phyloP scores from a whole-genome alignment of 1,140 invertebrate genomes.

The Zeugodacus cucurbitae region DNA sequence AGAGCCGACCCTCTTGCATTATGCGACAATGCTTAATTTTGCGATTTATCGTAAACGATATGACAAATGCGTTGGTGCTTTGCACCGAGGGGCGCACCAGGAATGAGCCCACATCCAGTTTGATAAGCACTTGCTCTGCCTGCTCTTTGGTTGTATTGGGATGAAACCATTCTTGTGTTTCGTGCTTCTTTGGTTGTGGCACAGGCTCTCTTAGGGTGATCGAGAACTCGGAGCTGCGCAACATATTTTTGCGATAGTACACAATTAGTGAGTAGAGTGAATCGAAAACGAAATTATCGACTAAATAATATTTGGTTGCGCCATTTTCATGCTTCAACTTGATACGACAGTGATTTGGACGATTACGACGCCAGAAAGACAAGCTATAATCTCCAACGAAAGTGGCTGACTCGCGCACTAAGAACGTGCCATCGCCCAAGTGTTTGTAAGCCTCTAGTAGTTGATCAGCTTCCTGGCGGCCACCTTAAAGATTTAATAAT shows the following conservation, averaged over 20 bases:
- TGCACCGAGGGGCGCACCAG: slow-evolving; percentile 89
- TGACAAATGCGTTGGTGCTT: slow-evolving; percentile 87
- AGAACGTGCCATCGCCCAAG: slow-evolving; percentile 94
- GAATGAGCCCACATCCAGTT: slow-evolving; percentile 90
- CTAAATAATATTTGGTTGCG: slow-evolving; percentile 90
- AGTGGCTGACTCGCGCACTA: slow-evolving; percentile 94
- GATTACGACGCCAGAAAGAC: slow-evolving; percentile 91
- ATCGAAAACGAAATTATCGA: slow-evolving; percentile 90
- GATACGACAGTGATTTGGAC: slow-evolving; percentile 93
- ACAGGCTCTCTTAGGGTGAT: slow-evolving; percentile 91
- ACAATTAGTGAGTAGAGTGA: slow-evolving; percentile 93
- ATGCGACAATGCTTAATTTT: slow-evolving; percentile 97
- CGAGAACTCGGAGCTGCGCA: slow-evolving; percentile 89
- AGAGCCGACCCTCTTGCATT: slow-evolving; percentile 89
- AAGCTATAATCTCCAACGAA: slow-evolving; percentile 97
- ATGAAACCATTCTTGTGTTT: slow-evolving; percentile 95
- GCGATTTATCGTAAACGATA: slow-evolving; percentile 94
- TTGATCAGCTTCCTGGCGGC: slow-evolving; percentile 76
- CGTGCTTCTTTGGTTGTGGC: slow-evolving; percentile 94
- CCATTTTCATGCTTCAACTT: slow-evolving; percentile 89
- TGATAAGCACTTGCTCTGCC: slow-evolving; percentile 88
- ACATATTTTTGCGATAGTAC: slow-evolving; percentile 86
- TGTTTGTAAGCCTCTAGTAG: slow-evolving; percentile 80
- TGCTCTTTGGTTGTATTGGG: slow-evolving; percentile 79
- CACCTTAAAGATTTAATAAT: slow-evolving; percentile 62